Percentiles rank a stretch among this genome's conserved stretches.
Conservation (phyloP, 64 coral and sea anemone species). For the Orbicella faveolata region DNA sequence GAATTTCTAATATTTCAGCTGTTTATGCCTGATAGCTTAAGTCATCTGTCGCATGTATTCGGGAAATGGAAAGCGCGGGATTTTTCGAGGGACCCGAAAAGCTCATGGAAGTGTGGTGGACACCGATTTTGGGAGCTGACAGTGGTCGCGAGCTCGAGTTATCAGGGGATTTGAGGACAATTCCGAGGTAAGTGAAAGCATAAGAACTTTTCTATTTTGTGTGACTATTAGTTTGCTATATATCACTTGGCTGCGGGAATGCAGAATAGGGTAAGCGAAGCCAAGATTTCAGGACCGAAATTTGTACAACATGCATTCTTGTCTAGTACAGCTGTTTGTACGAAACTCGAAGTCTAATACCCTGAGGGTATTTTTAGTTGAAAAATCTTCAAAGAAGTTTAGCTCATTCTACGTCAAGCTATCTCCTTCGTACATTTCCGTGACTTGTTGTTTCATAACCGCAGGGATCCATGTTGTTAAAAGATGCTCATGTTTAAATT, state of each 20-base stretch:
- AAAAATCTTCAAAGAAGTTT: no score
- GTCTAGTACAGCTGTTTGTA: no score
- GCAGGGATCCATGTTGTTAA: no score
- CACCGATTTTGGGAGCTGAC: conserved; percentile 55
- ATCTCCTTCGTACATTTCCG: no score
- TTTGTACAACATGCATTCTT: no score
- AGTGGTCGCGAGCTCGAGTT: not conserved
- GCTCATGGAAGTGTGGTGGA: conserved; percentile 98
- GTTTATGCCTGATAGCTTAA: conserved; percentile 30
- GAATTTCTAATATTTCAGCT: not conserved
- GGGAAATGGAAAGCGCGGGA: conserved; percentile 55
- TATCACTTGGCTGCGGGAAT: not conserved
- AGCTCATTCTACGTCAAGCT: no score
- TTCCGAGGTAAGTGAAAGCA: conserved; percentile 51
- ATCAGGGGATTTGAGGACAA: conserved; percentile 65
- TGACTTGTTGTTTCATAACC: no score
- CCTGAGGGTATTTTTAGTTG: no score
- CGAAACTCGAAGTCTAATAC: no score
- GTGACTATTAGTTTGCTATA: not conserved
- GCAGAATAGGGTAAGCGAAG: not conserved
- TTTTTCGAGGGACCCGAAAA: conserved; percentile 99
- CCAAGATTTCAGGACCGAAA: not conserved
- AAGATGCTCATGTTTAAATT: no score
- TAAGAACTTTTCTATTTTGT: not conserved
- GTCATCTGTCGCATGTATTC: not conserved